Conservation (phyloP, 2,888 invertebrate genomes). For the Philopedon plagiatum region DNA sequence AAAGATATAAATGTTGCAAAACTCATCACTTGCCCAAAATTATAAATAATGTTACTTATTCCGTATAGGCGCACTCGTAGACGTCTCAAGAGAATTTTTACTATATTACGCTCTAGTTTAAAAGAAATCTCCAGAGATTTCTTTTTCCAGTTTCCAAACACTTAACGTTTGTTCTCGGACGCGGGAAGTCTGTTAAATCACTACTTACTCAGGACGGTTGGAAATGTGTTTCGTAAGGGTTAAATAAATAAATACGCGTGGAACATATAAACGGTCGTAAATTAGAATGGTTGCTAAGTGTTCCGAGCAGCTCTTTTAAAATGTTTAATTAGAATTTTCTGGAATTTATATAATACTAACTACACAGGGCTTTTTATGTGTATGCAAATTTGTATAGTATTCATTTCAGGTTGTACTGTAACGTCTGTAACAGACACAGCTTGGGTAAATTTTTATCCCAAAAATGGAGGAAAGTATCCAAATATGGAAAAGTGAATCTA, state of each 20-base stretch:
- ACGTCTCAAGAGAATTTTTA: background rate
- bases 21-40: too few relatives aligned
- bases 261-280: conserved; percentile 3
- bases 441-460: too few relatives aligned
- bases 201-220: conserved; percentile 2
- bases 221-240: conserved; percentile 16
- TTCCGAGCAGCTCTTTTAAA: background rate
- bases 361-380: too few relatives aligned
- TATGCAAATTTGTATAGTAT: too few relatives aligned
- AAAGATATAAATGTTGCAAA: too few relatives aligned
- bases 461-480: too few relatives aligned
- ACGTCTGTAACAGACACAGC: too few relatives aligned
- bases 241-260: conserved; percentile 15
- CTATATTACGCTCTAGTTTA: conserved; percentile 9
- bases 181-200: conserved; percentile 20
- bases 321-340: background rate
- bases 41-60: background rate
- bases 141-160: conserved; percentile 10
- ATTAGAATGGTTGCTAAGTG: conserved; percentile 4
- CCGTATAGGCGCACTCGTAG: background rate
- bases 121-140: conserved; percentile 15
- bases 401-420: too few relatives aligned
- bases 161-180: conserved; percentile 22
- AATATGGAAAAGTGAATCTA: too few relatives aligned
- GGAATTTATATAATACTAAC: background rate